Base-by-base conservation (phyloP, 1,140 invertebrate genomes). In the Pseudomyrmex concolor region DNA sequence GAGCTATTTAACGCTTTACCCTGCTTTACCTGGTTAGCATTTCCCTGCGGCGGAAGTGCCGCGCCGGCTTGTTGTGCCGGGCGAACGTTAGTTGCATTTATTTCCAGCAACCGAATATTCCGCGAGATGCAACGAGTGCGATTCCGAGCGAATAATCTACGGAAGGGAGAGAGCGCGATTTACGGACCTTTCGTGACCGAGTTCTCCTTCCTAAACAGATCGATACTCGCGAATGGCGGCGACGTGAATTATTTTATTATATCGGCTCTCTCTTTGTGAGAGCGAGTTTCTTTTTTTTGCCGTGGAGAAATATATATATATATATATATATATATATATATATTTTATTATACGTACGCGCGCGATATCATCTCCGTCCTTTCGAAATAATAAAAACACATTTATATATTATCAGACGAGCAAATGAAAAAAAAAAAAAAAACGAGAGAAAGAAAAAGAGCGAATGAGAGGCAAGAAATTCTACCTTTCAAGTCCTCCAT, bases 81-180 rank as follows among this genome's bases (percentile, higher is more conserved):
- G 54, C 85, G 84, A 86, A 67, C 67, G 34, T 34, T 34, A 34
- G 70, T 86, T 54, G 81, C 84, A 73, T 86, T 87, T 78, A 86
- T 67, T 70, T 84, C 72, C 51, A 72, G 66, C 86, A 25, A 84
- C 50, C 67, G 72, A 87, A 86, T 87, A 86, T 87, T 82, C 85
- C 70, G 85, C 85, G 66, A 73, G 67, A 82, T 70, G 74, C 72
- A 62, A 13, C 9, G 48, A 34, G 63, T 17, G 22, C 83, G 85
- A 86, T 81, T 86, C 55, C 76, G 85, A 86, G 68, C 84, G 85
- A 82, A 87, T 87, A 87, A 87, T 86, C 80, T 83, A 87, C 54
- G 71, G 54, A 34, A 34, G 34, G 34, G 34, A 7, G 5, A 48
- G 48, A 17, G 22, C 71, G 84, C 70, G 78, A 76, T 64, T 77